phyloP scores from a whole-genome alignment of 2,797 vertebrate genomes.

The Tragopan temminckii region DNA sequence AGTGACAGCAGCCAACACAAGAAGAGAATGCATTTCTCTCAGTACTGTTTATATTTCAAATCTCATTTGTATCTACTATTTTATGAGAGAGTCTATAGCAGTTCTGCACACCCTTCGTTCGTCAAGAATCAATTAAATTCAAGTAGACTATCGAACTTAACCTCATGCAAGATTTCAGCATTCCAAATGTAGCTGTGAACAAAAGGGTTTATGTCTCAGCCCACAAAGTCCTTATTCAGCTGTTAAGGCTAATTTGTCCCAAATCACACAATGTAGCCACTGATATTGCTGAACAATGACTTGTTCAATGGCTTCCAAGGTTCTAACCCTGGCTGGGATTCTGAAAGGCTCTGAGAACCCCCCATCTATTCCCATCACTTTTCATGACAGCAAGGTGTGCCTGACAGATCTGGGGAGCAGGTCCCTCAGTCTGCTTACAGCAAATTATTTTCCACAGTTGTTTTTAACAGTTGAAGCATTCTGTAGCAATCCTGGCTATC shows the following conservation, averaged over 20 bases:
- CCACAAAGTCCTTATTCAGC: slow-evolving; percentile 81
- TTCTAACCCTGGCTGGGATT: slow-evolving; percentile 63
- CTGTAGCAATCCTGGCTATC: not conserved
- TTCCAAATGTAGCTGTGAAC: slow-evolving; percentile 78
- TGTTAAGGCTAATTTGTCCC: slow-evolving; percentile 81
- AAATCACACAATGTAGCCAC: slow-evolving; percentile 81
- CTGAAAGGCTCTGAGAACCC: slow-evolving; percentile 7
- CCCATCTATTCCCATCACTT: not conserved
- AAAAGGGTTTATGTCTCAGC: slow-evolving; percentile 80
- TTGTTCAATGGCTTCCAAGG: slow-evolving; percentile 77
- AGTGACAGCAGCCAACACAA: slow-evolving; percentile 47
- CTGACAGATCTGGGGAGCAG: not conserved
- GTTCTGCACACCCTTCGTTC: slow-evolving; percentile 57
- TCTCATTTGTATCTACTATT: slow-evolving; percentile 37
- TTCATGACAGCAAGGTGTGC: slow-evolving; percentile 12
- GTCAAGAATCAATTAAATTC: slow-evolving; percentile 69
- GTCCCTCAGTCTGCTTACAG: not conserved
- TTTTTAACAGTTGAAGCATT: not conserved
- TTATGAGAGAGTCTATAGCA: slow-evolving; percentile 43
- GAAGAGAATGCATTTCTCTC: slow-evolving; percentile 33
- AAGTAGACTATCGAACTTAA: slow-evolving; percentile 77
- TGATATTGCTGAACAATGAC: slow-evolving; percentile 79
- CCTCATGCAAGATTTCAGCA: slow-evolving; percentile 75
- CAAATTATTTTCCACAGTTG: not conserved
- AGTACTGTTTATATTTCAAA: slow-evolving; percentile 51